Evolutionary conservation across 2,797 vertebrate genomes (phyloP).

Genomic region (Parambassis ranga): DNA sequence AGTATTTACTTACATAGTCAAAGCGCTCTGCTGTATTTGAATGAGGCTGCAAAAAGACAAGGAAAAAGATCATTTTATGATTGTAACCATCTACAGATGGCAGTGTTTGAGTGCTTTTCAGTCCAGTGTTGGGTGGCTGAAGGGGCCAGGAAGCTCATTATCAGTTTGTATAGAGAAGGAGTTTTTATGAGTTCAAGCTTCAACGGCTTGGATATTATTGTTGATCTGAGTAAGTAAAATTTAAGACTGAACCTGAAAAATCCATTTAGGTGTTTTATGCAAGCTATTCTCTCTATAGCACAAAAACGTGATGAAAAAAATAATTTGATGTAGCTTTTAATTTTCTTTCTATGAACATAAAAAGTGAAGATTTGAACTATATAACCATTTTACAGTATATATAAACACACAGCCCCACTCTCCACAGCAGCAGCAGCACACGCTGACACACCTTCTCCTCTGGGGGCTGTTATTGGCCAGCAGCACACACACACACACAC

Average conservation of each 20-base stretch:
- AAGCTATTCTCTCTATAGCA: no score
- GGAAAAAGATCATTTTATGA: not conserved
- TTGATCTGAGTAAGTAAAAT: no score
- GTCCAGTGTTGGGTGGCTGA: not conserved
- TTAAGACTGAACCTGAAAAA: no score
- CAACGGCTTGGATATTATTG: no score
- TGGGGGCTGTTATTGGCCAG: slow-evolving; percentile 56
- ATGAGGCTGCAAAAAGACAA: slow-evolving; percentile 76
- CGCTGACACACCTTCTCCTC: slow-evolving; percentile 55
- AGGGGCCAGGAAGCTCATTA: no score
- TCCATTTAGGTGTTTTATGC: no score
- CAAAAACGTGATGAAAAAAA: no score
- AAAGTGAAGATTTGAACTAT: not conserved
- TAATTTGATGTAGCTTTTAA: not conserved
- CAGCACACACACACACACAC: slow-evolving; percentile 44
- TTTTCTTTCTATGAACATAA: not conserved
- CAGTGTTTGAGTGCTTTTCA: slow-evolving; percentile 58
- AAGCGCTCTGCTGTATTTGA: slow-evolving; percentile 90
- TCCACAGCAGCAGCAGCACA: not conserved
- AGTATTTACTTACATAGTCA: slow-evolving; percentile 85
- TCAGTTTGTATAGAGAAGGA: no score
- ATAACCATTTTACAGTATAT: not conserved
- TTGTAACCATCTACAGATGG: slow-evolving; percentile 56
- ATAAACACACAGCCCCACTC: not conserved
- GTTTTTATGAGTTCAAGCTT: no score